Conservation (phyloP, 2,113 vertebrate species). For the Dasypus novemcinctus region DNA sequence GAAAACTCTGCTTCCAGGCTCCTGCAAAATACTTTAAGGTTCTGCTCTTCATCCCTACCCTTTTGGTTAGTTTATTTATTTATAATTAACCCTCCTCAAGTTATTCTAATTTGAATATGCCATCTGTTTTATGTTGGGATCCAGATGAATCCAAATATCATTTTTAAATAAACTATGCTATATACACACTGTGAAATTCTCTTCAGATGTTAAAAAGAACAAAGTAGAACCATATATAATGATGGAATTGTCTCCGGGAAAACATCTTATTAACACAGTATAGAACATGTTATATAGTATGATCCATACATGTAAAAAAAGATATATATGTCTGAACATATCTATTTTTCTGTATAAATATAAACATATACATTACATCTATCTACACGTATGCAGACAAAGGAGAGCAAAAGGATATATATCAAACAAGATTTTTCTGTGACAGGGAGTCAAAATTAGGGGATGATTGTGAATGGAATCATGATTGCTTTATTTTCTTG, state of each 20-base stretch:
- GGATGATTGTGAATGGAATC: neutral
- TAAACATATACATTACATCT: neutral
- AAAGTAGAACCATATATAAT: neutral
- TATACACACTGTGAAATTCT: neutral
- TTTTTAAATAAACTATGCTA: neutral
- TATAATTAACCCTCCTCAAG: neutral
- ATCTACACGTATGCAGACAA: neutral
- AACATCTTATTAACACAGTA: neutral
- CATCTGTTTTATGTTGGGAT: slow-evolving; percentile 22
- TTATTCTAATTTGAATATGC: neutral
- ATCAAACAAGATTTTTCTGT: neutral
- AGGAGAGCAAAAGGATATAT: neutral
- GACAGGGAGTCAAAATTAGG: neutral
- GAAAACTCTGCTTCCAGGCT: neutral
- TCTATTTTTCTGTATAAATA: neutral
- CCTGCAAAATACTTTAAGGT: neutral
- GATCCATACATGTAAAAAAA: neutral
- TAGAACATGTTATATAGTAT: neutral
- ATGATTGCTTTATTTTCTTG: neutral
- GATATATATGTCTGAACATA: neutral
- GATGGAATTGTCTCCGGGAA: neutral
- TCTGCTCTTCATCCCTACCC: neutral
- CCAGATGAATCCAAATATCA: neutral
- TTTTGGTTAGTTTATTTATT: neutral
- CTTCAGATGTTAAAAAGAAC: slow-evolving; percentile 11